Percentiles rank a stretch among this genome's conserved stretches.
phyloP scores from a whole-genome alignment of 2,797 vertebrate genomes.

The Eospalax fontanierii region DNA sequence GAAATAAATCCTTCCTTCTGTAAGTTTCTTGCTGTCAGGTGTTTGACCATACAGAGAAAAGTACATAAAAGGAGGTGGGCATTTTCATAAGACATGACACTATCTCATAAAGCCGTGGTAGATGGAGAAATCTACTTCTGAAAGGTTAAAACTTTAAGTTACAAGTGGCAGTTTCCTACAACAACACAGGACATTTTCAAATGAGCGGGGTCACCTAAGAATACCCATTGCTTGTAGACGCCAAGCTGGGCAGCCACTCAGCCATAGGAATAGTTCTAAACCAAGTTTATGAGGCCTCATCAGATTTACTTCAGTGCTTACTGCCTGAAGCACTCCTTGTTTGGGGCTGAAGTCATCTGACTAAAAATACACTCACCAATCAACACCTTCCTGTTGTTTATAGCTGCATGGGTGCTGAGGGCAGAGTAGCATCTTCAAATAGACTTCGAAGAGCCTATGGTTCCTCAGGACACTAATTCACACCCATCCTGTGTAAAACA shows the following conservation, averaged over 20 bases:
- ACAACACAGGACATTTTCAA: not conserved
- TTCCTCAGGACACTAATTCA: constrained; percentile 73
- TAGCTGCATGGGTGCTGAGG: constrained; percentile 50
- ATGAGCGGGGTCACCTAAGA: constrained; percentile 54
- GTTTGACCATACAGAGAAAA: not conserved
- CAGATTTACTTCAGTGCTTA: constrained; percentile 64
- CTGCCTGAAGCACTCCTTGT: constrained; percentile 70
- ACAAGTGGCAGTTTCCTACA: not conserved
- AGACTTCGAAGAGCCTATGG: constrained; percentile 73
- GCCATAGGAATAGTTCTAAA: constrained; percentile 31
- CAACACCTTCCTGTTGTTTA: constrained; percentile 82
- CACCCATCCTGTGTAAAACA: constrained; percentile 61
- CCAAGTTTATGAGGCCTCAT: constrained; percentile 66
- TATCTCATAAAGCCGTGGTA: not conserved
- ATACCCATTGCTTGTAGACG: not conserved
- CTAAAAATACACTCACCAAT: constrained; percentile 85
- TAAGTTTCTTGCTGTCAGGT: not conserved
- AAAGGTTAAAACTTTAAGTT: not conserved
- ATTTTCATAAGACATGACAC: not conserved
- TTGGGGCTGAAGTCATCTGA: constrained; percentile 76
- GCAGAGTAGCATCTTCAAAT: constrained; percentile 78
- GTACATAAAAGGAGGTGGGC: not conserved
- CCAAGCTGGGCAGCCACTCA: not conserved
- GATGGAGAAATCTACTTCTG: not conserved
- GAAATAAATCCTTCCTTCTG: not conserved